phyloP scores from a whole-genome alignment of 23 tunicate species.

The Clavelina lepadiformis region DNA sequence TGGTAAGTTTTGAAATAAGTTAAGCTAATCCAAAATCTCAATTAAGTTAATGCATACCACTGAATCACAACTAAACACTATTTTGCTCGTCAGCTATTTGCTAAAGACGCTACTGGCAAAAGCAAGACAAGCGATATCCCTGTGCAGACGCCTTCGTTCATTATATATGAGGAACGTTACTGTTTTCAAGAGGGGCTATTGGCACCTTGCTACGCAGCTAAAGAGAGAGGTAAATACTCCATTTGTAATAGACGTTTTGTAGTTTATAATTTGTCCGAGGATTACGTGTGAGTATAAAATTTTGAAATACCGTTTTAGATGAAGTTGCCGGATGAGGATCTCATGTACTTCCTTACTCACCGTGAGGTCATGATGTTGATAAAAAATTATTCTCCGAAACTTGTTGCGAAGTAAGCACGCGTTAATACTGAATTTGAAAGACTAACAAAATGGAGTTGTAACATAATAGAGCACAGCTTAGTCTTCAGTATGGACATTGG shows the following conservation, averaged over 20 bases:
- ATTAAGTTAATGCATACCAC: too few relatives aligned
- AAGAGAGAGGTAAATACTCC: constrained; percentile 13
- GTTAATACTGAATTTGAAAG: not conserved
- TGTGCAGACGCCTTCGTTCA: not conserved
- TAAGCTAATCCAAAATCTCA: too few relatives aligned
- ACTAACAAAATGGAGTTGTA: not conserved
- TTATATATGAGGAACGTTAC: constrained; percentile 6
- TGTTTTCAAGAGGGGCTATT: constrained; percentile 18
- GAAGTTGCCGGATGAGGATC: constrained; percentile 30
- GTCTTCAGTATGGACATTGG: not conserved
- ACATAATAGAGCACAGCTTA: not conserved
- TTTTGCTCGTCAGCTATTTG: not conserved
- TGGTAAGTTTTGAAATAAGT: too few relatives aligned
- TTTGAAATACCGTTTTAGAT: constrained; percentile 3
- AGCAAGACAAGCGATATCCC: not conserved
- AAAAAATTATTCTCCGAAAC: constrained; percentile 6
- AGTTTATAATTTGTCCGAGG: not conserved
- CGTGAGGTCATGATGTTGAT: constrained; percentile 27
- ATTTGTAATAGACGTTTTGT: not conserved
- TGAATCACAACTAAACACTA: too few relatives aligned
- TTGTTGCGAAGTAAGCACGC: constrained; percentile 16
- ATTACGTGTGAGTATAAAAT: not conserved
- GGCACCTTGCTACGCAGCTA: constrained; percentile 20
- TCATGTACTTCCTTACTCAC: constrained; percentile 39
- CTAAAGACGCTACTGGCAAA: not conserved